Conservation (phyloP, 2,113 vertebrate genomes). For the Mungos mungo region DNA sequence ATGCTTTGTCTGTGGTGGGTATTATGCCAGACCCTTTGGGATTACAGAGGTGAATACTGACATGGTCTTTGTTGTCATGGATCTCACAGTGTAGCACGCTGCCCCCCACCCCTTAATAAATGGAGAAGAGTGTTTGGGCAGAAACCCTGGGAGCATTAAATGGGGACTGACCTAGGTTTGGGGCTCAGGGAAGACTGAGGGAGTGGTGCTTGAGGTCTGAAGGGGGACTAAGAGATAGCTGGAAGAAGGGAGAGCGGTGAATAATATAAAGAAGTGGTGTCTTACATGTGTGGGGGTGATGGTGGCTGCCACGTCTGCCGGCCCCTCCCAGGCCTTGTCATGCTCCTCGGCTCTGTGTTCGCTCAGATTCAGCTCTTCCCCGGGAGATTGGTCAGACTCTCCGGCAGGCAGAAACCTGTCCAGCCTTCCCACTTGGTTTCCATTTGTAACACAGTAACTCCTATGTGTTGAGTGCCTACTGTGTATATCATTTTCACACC, state of each 20-base stretch:
- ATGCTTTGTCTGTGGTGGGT: neutral
- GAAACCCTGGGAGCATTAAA: neutral
- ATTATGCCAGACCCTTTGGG: neutral
- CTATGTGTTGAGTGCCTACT: neutral
- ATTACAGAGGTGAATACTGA: neutral
- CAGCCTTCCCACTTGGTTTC: neutral
- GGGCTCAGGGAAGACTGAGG: neutral
- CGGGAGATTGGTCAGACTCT: neutral
- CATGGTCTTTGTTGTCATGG: neutral
- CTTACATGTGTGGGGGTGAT: neutral
- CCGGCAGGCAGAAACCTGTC: neutral
- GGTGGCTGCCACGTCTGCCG: neutral
- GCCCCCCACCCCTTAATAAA: neutral
- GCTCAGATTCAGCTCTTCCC: neutral
- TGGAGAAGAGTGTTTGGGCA: neutral
- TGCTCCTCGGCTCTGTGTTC: neutral
- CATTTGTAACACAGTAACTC: neutral
- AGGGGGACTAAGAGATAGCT: neutral
- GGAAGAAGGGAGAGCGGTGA: neutral
- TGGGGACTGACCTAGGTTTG: neutral
- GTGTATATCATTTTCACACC: neutral
- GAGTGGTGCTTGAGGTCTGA: neutral
- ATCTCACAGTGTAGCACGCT: neutral
- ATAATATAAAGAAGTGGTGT: neutral
- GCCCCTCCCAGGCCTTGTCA: no score